Evolutionary conservation across 2,113 vertebrate genomes (phyloP).

Genomic region (Ramphastos sulfuratus): DNA sequence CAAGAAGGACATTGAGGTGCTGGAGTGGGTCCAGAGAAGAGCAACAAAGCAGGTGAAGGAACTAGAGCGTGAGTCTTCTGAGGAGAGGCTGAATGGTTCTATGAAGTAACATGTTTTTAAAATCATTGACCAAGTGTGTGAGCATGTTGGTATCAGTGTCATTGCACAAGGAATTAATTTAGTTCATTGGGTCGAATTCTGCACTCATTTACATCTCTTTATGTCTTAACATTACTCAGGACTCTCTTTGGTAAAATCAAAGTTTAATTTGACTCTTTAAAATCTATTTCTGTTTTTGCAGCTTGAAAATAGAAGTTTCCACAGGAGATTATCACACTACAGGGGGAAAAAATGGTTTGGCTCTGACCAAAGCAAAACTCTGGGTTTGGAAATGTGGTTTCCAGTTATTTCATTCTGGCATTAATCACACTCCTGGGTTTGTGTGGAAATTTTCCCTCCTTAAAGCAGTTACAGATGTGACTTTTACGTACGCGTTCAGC

Average conservation of each 20-base stretch:
- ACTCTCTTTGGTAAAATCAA: neutral
- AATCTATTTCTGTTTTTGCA: slow-evolving; percentile 24
- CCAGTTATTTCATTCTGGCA: slow-evolving; percentile 47
- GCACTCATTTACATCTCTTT: neutral
- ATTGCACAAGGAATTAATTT: neutral
- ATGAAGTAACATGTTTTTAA: neutral
- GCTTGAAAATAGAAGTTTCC: slow-evolving; percentile 59
- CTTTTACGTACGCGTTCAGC: neutral
- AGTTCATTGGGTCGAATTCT: neutral
- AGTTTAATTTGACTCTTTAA: neutral
- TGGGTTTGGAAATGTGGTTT: slow-evolving; percentile 47
- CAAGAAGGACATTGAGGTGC: too few relatives aligned
- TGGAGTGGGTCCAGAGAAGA: too few relatives aligned
- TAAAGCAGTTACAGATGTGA: neutral
- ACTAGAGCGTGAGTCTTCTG: too few relatives aligned
- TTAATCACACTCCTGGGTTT: slow-evolving; percentile 5
- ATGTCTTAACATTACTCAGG: neutral
- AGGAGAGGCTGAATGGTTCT: too few relatives aligned
- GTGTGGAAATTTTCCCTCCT: slow-evolving; percentile 37
- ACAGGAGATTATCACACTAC: neutral
- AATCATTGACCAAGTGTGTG: neutral
- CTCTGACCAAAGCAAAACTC: slow-evolving; percentile 19
- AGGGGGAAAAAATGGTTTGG: slow-evolving; percentile 6
- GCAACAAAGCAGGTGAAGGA: too few relatives aligned
- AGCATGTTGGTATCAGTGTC: neutral